Evolutionary conservation across 2,113 vertebrate genomes (phyloP), one percentile per base, ranked within the genome.

Genomic region (Nibea albiflora): DNA sequence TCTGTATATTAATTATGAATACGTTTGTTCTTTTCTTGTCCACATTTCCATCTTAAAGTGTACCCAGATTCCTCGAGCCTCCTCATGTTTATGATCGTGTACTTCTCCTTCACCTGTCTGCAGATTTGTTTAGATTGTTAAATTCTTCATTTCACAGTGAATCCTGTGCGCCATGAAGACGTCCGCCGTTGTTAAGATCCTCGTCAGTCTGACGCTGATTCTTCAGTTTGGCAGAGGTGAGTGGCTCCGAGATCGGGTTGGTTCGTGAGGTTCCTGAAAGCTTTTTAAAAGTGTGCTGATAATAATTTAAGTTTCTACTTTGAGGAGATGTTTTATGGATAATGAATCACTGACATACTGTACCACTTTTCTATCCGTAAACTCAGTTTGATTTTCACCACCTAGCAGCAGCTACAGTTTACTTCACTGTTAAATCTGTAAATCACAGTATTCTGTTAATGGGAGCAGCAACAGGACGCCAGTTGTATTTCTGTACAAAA

Each of bases 191-290:
- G 19, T 58, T 2, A 53, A 57, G 35, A 15, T 77, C 39, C 35
- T 83, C 72, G 4, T 80, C 52, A 62, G 76, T 9, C 79, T 86
- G 60, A 62, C 86, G 65, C 72, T 89, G 39, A 31, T 82, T 58
- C 3, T 73, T 1, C 78, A 85, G 65, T 53, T 52, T 0, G 63
- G 78, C 39, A 49, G 57, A 73, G 85, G 90, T 86, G 22, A 72
- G 80, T 22, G 14, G 28, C 8, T 26, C 24, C 24, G 24, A 26
- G 24, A 26, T 26, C 24, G 24, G 24, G 24, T 26, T 26, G 24
- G 24, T 26, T 26, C 2, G 24, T 26, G 24, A 26, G 24, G n/a
- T n/a, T n/a, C n/a, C n/a, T 50, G 1, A 54, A 54, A 11, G 26
- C 39, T 7, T 14, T 31, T 49, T 28, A 6, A 12, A 42, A 22